These are phyloP conservation scores for Cladorhizidae sp. DNA, from an alignment of 37 sponge, comb jelly and placozoan species.

Conservation along the genomic window DNA sequence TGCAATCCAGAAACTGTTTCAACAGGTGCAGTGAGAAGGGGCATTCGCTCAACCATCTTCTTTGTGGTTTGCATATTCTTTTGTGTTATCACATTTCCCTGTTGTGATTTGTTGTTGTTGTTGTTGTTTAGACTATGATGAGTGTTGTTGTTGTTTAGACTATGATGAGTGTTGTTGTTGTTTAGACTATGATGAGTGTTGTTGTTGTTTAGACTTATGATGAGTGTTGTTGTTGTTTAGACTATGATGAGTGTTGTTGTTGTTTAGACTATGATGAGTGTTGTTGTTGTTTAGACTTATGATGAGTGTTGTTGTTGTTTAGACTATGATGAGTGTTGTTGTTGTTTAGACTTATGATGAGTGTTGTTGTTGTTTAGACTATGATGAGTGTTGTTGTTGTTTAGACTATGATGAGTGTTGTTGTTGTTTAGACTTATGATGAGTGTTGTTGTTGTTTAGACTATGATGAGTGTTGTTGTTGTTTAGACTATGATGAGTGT, in stretches of 20 bases:
- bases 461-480: slow-evolving; percentile 96
- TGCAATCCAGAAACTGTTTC: slow-evolving; percentile 97
- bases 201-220: no score
- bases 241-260: slow-evolving; percentile 98
- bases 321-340: slow-evolving; percentile 98
- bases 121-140: slow-evolving; percentile 89
- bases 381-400: slow-evolving; percentile 92
- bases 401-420: slow-evolving; percentile 95
- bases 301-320: no score
- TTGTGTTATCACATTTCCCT: neutral
- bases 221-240: no score
- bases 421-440: no score
- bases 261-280: slow-evolving; percentile 92
- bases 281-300: no score
- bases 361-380: slow-evolving; percentile 79
- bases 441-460: no score
- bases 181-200: slow-evolving; percentile 94
- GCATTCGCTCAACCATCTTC: neutral
- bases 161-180: slow-evolving; percentile 96
- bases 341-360: no score
- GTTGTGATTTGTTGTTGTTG: neutral
- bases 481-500: slow-evolving; percentile 93
- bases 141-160: slow-evolving; percentile 84
- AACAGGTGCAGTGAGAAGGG: slow-evolving; percentile 46
- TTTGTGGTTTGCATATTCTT: neutral